phyloP scores from a whole-genome alignment of 2,113 vertebrate species.

The Solenodon paradoxus region DNA sequence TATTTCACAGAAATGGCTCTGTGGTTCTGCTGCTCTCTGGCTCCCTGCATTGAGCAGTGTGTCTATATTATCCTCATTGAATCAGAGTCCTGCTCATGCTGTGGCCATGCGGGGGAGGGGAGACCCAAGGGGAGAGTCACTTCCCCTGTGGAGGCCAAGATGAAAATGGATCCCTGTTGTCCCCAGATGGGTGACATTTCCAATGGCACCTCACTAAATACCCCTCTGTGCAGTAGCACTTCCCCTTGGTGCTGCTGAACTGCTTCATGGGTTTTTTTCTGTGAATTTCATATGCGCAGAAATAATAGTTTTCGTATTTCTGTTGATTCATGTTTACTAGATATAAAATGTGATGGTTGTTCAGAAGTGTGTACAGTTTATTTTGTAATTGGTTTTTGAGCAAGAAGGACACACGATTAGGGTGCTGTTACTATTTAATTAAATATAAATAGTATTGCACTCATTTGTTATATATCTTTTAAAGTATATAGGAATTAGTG shows the following conservation, averaged over 20 bases:
- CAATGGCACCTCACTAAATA: not conserved
- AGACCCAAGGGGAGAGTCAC: not conserved
- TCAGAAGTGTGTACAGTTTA: not conserved
- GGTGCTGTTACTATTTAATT: not conserved
- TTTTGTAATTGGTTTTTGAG: not conserved
- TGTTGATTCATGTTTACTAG: not conserved
- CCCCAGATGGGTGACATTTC: not conserved
- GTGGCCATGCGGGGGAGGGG: accelerated
- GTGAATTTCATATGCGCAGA: not conserved
- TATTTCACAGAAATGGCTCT: not conserved
- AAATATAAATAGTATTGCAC: not conserved
- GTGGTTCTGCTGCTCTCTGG: not conserved
- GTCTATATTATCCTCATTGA: not conserved
- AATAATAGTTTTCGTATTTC: not conserved
- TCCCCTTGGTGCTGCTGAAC: not conserved
- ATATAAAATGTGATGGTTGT: not conserved
- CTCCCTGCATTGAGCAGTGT: not conserved
- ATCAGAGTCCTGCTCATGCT: not conserved
- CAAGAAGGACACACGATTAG: not conserved
- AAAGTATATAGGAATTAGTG: not conserved
- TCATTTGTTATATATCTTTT: not conserved
- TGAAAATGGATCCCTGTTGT: no score
- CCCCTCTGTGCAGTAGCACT: not conserved
- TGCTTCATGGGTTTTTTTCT: not conserved
- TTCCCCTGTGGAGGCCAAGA: not conserved